A percentile compares a stretch with the other conserved stretches of the same genome.
Evolutionary conservation across 1,140 invertebrate genomes (phyloP).

Genomic region (Pachyrhynchus sulphureomaculatus): DNA sequence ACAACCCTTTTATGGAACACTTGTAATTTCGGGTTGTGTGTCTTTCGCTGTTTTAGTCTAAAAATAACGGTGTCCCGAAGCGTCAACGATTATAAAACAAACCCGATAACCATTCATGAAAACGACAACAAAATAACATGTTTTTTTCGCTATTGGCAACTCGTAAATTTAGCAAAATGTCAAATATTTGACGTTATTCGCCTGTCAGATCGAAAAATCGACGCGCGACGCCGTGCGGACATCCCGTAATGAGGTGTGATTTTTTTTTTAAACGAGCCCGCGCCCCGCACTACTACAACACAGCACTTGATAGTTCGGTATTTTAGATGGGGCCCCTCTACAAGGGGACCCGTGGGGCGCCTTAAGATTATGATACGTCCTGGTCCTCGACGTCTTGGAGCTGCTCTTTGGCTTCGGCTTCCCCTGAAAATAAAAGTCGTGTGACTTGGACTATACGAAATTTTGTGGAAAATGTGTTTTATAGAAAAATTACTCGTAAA

Average conservation of each 20-base stretch:
- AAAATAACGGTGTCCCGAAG: no score
- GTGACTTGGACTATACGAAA: no score
- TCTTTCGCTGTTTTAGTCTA: no score
- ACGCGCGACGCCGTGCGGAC: background rate
- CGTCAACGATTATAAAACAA: no score
- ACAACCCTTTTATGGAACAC: no score
- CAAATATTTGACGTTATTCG: background rate
- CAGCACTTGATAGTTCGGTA: conserved; percentile 45
- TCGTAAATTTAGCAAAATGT: no score
- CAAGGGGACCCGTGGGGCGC: conserved; percentile 9
- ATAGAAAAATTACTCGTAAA: no score
- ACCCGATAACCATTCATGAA: no score
- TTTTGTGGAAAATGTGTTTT: no score
- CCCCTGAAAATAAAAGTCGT: conserved; percentile 65
- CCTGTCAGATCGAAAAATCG: background rate
- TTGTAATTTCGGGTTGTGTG: no score
- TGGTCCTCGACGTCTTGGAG: conserved; percentile 91
- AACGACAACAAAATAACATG: no score
- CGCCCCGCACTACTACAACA: conserved; percentile 43
- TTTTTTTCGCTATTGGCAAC: no score
- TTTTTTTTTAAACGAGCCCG: conserved; percentile 21
- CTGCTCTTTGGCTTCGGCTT: conserved; percentile 83
- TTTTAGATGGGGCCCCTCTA: conserved; percentile 7
- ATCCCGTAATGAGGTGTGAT: conserved; percentile 9
- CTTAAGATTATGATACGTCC: conserved; percentile 79